Evolutionary conservation across 2,113 vertebrate genomes (phyloP).

Genomic region (Gobio gobio): DNA sequence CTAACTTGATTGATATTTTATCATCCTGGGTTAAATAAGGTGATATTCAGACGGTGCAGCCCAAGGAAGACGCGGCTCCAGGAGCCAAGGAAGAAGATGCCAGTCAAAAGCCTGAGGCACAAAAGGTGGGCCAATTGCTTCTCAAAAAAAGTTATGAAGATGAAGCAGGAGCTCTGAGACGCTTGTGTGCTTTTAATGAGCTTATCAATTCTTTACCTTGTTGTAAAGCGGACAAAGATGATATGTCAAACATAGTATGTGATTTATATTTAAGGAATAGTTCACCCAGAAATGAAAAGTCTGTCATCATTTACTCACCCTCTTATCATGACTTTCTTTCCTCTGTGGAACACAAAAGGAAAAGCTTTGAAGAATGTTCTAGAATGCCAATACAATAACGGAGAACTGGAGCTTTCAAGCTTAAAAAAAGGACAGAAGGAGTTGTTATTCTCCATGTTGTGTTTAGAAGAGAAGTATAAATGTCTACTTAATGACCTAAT

Average conservation of each 20-base stretch:
- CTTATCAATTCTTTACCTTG: constrained; percentile 25
- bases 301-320: background rate
- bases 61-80: constrained; percentile 61
- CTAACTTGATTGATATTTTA: background rate
- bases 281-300: background rate
- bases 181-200: constrained; percentile 15
- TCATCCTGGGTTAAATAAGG: constrained; percentile 9
- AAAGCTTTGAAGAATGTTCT: background rate
- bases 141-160: background rate
- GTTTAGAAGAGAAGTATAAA: background rate
- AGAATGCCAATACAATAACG: background rate
- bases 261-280: background rate
- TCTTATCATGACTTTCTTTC: background rate
- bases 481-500: background rate
- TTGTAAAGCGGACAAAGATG: background rate
- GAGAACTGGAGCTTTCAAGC: background rate
- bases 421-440: background rate
- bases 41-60: constrained; percentile 55
- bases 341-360: background rate
- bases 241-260: background rate
- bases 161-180: background rate
- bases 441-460: background rate
- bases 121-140: constrained; percentile 63
- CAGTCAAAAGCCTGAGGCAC: constrained; percentile 48
- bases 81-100: constrained; percentile 51